phyloP scores from a whole-genome alignment of 1,140 invertebrate species.

The Colletes gigas region DNA sequence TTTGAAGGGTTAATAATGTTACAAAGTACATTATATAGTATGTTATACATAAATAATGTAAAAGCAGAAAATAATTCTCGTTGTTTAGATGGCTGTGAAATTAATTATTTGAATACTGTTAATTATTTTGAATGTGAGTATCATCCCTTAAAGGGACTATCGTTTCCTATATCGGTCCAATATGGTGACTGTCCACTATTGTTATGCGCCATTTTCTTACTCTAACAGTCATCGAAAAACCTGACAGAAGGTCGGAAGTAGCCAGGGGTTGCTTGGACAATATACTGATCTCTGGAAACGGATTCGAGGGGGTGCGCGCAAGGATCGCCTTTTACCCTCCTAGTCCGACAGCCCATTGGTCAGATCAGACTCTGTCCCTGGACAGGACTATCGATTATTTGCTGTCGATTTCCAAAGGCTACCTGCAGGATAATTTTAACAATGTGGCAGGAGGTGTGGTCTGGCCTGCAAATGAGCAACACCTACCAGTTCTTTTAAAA shows the following conservation, averaged over 20 bases:
- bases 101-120: background rate
- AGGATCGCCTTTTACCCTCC: constrained; percentile 72
- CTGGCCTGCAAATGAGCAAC: background rate
- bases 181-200: background rate
- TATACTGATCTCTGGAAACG: constrained; percentile 60
- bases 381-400: constrained; percentile 75
- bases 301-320: constrained; percentile 69
- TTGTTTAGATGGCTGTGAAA: background rate
- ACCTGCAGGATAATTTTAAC: constrained; percentile 41
- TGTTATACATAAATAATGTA: too few relatives aligned
- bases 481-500: constrained; percentile 20
- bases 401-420: constrained; percentile 61
- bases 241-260: constrained; percentile 66
- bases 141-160: background rate
- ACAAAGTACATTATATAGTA: too few relatives aligned
- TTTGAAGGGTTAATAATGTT: too few relatives aligned
- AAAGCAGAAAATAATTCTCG: background rate
- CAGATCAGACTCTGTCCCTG: constrained; percentile 66
- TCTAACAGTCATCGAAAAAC: constrained; percentile 26
- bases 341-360: constrained; percentile 71
- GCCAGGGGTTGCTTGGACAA: constrained; percentile 66
- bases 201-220: constrained; percentile 68
- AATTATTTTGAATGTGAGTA: too few relatives aligned
- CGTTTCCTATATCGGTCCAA: background rate
- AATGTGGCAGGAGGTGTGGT: constrained; percentile 56